Percentiles rank a stretch among this genome's conserved stretches.
These are phyloP conservation scores for Onychomys arenicola DNA, from an alignment of 2,797 vertebrate genomes.

Conservation along the genomic window DNA sequence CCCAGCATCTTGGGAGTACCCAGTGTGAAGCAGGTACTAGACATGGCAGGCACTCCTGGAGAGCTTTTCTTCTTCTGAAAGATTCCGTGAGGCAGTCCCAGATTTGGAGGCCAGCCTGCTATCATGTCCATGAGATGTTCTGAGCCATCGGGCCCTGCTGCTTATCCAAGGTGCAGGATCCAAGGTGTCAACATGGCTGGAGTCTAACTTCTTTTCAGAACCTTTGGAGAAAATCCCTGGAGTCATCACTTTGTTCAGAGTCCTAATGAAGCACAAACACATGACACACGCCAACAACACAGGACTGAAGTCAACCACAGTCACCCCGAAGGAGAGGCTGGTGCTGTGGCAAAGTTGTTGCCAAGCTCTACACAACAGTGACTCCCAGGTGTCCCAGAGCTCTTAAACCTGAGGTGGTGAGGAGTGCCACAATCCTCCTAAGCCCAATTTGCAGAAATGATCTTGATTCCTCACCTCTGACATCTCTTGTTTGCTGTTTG, in stretches of 20 bases:
- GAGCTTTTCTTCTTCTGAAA: neutral
- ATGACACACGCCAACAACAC: accelerated
- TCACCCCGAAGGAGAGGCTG: neutral
- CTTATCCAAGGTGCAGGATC: neutral
- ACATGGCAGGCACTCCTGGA: neutral
- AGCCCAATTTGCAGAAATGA: accelerated
- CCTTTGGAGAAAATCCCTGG: neutral
- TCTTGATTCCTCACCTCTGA: neutral
- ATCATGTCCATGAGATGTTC: accelerated
- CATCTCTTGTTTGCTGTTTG: neutral
- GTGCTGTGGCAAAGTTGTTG: neutral
- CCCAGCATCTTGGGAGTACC: neutral
- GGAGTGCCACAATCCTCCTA: neutral
- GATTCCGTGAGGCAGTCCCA: neutral
- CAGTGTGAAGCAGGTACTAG: neutral
- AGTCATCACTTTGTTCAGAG: neutral
- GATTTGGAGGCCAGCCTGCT: too few species aligned
- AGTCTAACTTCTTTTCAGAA: neutral
- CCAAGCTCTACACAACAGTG: neutral
- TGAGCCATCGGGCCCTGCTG: neutral
- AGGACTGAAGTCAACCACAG: neutral
- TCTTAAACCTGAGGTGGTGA: too few species aligned
- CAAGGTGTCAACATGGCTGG: neutral
- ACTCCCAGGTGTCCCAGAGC: neutral
- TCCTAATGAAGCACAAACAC: neutral